Base-by-base conservation (phyloP, 2,888 invertebrate genomes). In the Tetrapedia diversipes region DNA sequence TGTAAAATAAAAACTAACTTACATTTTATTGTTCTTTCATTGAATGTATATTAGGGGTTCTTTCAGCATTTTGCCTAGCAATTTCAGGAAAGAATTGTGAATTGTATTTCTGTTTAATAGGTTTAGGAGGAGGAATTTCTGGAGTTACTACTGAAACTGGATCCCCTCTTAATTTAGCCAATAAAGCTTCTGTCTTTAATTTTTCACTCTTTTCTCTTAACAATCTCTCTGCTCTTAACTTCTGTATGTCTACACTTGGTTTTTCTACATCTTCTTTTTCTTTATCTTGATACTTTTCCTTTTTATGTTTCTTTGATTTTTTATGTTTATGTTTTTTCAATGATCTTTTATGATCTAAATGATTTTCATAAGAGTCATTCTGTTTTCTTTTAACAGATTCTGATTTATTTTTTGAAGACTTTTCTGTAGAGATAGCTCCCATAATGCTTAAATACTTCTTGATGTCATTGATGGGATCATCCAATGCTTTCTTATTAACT, bases 1-100 rank as follows among this genome's bases (percentile, higher is more conserved):
- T 49, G 24, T 51, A 29, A 57, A 60, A 57, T 54, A 39, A 56
- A 72, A 16, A 54, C 10, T 1, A 49, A 66, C n/a, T 77, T 61
- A 69, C 54, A 70, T 39, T 88, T 71, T 60, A 47, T n/a, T 66
- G 60, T 63, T 73, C 47, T 27, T 16, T 61, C 4, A 29, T 10
- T 51, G 41, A 66, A 59, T 66, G 53, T 37, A 51, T 14, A 43
- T 56, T 80, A 14, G 84, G 86, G 39, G 83, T 85, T 68, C 74
- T 86, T 72, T 88, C 87, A 43, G 82, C 85, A 92, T 97, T 97
- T 92, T 97, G 97, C 87, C 96, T 95, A 16, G 97, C 97, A 63
- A 97, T 90, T 91, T 96, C 95, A 22, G 99, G 99, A 93, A 98
- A 99, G 91, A 98, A 99, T 91, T 99, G 98, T 2, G 98, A 98